Conservation (phyloP, 2,113 vertebrate genomes). For the Mesitornis unicolor region DNA sequence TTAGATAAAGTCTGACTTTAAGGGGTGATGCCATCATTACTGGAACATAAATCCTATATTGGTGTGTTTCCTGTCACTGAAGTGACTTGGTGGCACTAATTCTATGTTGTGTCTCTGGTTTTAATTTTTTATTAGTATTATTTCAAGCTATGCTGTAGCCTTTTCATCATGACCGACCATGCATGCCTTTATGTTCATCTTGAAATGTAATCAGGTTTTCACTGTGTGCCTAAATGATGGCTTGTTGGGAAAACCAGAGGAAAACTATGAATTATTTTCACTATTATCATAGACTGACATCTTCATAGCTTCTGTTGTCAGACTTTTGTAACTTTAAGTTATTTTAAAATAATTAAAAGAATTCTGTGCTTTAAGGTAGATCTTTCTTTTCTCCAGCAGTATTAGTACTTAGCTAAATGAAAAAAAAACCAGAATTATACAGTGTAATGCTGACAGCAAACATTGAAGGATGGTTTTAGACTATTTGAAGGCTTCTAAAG, state of each 20-base stretch:
- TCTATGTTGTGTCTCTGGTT: background rate
- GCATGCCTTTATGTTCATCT: background rate
- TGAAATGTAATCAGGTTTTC: background rate
- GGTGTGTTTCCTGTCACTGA: background rate
- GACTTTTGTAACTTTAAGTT: background rate
- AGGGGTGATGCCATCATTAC: background rate
- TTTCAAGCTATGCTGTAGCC: fast-evolving
- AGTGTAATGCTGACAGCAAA: background rate
- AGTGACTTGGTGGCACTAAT: background rate
- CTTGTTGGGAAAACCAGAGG: background rate
- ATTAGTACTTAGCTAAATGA: background rate
- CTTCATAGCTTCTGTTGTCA: background rate
- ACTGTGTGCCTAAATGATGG: background rate
- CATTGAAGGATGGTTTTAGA: background rate
- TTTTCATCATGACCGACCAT: background rate
- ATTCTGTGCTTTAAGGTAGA: background rate
- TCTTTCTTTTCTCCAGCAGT: background rate
- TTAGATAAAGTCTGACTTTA: background rate
- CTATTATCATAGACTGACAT: background rate
- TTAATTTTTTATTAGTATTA: background rate
- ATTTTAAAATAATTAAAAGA: background rate
- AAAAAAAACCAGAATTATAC: background rate
- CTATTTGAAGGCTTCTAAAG: background rate
- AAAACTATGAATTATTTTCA: background rate
- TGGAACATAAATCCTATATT: background rate